Evolutionary conservation across 1,140 invertebrate genomes (phyloP), one percentile per base, ranked within the genome.

Genomic region (Procambarus clarkii): DNA sequence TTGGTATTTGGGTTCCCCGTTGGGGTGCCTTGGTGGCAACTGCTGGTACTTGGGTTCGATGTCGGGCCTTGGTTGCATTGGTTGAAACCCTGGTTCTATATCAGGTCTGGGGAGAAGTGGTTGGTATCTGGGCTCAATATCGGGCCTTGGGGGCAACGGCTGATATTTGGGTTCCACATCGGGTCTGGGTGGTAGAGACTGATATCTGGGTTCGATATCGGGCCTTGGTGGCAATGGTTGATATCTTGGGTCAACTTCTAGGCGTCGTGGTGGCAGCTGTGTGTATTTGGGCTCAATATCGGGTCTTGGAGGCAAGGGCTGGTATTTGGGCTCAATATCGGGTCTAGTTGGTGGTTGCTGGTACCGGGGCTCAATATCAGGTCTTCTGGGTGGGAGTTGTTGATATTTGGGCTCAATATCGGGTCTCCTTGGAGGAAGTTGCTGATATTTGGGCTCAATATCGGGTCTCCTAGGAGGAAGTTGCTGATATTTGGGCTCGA

Each of bases 251-350:
- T 91, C 89, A 21, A 85, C 69, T 60, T 91, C 89, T 1, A 34
- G 34, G 21, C 74, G 82, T 69, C 89, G 85, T 46, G 89, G 87
- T 1, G 87, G 89, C 8, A 91, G 77, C 24, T 24, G 82, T n/a
- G 79, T 82, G 46, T 91, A 91, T 78, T 85, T 91, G 2, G 89
- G 89, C 77, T 91, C 89, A 24, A 91, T 85, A 60, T 91, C 89
- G 11, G 89, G 89, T 69, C 89, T 91, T 11, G 60, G 74, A 34
- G 87, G 77, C 7, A 89, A 60, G 0, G 77, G 84, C 24, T 85
- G 83, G 58, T 85, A 91, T 54, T 85, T 91, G 11, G 82, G 89
- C 13, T 91, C 89, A 24, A 91, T 78, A 21, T 85, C 89, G 2
- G 54, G 80, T 46, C 44, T 13, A 8, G 80, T 24, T 5, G 71